Evolutionary conservation across 2,888 invertebrate species (phyloP).

Genomic region (Dusona sp.): DNA sequence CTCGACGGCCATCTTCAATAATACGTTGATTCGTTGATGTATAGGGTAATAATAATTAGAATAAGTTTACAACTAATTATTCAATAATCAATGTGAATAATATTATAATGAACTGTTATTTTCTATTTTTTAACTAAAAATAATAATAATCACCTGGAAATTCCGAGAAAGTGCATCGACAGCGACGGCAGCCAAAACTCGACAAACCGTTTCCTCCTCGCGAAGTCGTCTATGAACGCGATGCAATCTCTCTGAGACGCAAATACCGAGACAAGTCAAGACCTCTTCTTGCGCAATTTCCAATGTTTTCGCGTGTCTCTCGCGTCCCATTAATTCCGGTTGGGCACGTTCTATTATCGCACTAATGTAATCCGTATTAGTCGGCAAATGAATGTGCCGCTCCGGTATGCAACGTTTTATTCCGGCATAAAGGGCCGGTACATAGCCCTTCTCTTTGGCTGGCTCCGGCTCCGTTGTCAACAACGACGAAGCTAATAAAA

Average conservation of each 20-base stretch:
- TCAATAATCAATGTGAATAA: neutral
- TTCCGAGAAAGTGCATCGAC: slow-evolving; percentile 95
- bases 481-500: slow-evolving; percentile 92
- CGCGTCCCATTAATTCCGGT: slow-evolving; percentile 95
- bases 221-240: slow-evolving; percentile 94
- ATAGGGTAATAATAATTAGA: neutral
- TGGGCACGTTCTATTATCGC: slow-evolving; percentile 95
- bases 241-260: slow-evolving; percentile 95
- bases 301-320: slow-evolving; percentile 97
- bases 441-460: slow-evolving; percentile 95
- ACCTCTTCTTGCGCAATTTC: slow-evolving; percentile 99
- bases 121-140: slow-evolving; percentile 8
- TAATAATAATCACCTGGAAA: slow-evolving; percentile 87
- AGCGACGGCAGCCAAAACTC: slow-evolving; percentile 94
- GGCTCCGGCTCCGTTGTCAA: slow-evolving; percentile 94
- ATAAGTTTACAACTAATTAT: neutral
- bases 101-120: neutral
- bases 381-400: slow-evolving; percentile 94
- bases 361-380: slow-evolving; percentile 95
- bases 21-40: neutral
- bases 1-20: slow-evolving; percentile 91
- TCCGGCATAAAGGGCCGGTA: slow-evolving; percentile 93
- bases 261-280: slow-evolving; percentile 96
- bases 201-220: slow-evolving; percentile 97
- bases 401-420: slow-evolving; percentile 94